phyloP scores from a whole-genome alignment of 2,888 invertebrate species.

The Cosmorhoe ocellata region DNA sequence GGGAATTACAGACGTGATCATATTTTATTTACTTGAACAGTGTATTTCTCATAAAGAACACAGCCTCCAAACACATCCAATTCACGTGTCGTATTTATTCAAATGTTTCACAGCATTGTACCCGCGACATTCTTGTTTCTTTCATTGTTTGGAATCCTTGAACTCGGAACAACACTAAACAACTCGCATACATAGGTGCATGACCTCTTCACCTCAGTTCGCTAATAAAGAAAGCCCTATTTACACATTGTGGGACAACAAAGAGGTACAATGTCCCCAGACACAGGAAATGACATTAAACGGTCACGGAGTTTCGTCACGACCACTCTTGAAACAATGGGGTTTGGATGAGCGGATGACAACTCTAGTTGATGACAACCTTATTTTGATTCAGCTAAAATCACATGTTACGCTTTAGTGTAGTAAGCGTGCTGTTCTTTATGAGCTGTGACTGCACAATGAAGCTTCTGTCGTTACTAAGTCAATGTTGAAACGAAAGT shows the following conservation, averaged over 20 bases:
- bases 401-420: too few relatives aligned
- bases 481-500: too few relatives aligned
- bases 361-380: conserved; percentile 29
- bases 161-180: conserved; percentile 1
- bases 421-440: too few relatives aligned
- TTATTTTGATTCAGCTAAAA: too few relatives aligned
- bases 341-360: conserved; percentile 33
- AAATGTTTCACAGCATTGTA: too few relatives aligned
- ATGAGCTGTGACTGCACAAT: too few relatives aligned
- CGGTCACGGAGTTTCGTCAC: conserved; percentile 24
- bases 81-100: too few relatives aligned
- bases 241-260: conserved; percentile 10
- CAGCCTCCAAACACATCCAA: too few relatives aligned
- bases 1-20: too few relatives aligned
- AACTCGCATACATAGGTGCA: conserved; percentile 1
- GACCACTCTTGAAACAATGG: conserved; percentile 40
- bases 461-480: too few relatives aligned
- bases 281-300: conserved; percentile 30
- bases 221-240: conserved; percentile 8
- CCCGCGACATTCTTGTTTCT: not conserved
- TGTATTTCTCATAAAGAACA: too few relatives aligned
- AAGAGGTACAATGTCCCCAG: conserved; percentile 22
- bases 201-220: conserved; percentile 9
- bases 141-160: conserved; percentile 20
- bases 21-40: too few relatives aligned